These are phyloP conservation scores for Heteropelma amictum DNA, from an alignment of 2,888 invertebrate species.

Conservation along the genomic window DNA sequence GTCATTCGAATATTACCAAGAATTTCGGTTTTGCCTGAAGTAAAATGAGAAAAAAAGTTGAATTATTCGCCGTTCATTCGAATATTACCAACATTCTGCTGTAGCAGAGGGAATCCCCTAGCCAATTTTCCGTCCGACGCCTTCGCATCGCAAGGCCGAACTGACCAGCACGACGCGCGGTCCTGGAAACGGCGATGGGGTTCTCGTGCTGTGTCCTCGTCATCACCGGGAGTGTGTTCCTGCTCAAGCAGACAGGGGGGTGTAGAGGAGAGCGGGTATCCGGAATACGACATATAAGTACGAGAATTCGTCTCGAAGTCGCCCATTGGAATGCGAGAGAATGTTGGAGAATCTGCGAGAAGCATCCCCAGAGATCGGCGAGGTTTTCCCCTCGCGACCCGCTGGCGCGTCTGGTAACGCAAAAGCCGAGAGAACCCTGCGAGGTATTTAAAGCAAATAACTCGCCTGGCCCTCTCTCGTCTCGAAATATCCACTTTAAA, in stretches of 20 bases:
- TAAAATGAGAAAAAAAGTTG: too few relatives aligned
- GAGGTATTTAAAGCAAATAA: slow-evolving; percentile 65
- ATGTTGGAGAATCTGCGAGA: slow-evolving; percentile 48
- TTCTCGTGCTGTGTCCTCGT: too few relatives aligned
- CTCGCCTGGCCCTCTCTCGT: slow-evolving; percentile 42
- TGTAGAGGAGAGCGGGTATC: slow-evolving; percentile 16
- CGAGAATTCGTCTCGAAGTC: slow-evolving; percentile 50
- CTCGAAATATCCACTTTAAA: slow-evolving; percentile 61
- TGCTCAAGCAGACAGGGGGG: slow-evolving; percentile 8
- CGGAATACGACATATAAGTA: slow-evolving; percentile 32
- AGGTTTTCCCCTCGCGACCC: slow-evolving; percentile 35
- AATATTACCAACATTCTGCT: too few relatives aligned
- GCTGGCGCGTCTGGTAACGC: slow-evolving; percentile 51
- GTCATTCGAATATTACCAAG: too few relatives aligned
- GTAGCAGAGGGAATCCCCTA: too few relatives aligned
- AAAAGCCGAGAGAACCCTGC: slow-evolving; percentile 36
- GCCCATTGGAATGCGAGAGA: slow-evolving; percentile 51
- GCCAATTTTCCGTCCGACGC: too few relatives aligned
- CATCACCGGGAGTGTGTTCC: slow-evolving; percentile 25
- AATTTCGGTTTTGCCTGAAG: too few relatives aligned
- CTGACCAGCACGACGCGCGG: too few relatives aligned
- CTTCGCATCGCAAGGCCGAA: too few relatives aligned
- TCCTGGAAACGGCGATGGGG: too few relatives aligned
- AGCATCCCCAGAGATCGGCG: slow-evolving; percentile 26
- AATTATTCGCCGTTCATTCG: too few relatives aligned